Conservation (phyloP, 2,888 invertebrate genomes). For the Dusona sp. region DNA sequence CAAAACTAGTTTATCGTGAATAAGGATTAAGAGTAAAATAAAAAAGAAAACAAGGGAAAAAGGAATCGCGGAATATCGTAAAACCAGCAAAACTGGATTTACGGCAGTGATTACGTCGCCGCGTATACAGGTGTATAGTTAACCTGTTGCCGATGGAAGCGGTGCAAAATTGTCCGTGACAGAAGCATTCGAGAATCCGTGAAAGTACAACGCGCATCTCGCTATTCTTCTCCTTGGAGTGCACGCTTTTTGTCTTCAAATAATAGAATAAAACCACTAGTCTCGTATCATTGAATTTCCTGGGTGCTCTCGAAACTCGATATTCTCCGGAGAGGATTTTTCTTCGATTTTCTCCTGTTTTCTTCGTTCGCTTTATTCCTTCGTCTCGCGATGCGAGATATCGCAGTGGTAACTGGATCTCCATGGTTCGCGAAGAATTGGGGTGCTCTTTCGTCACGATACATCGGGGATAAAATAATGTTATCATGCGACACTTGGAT, state of each 20-base stretch:
- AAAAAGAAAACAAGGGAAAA: background rate
- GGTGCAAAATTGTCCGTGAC: slow-evolving; percentile 26
- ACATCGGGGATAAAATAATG: slow-evolving; percentile 45
- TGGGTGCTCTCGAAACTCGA: slow-evolving; percentile 2
- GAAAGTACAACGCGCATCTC: slow-evolving; percentile 34
- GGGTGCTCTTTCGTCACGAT: slow-evolving; percentile 11
- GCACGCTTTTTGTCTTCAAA: background rate
- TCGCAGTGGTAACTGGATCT: background rate
- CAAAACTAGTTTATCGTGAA: slow-evolving; percentile 1
- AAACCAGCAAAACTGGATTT: slow-evolving; percentile 58
- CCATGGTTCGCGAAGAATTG: slow-evolving; percentile 15
- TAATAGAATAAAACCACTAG: background rate
- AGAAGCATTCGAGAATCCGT: slow-evolving; percentile 45
- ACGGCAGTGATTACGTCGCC: slow-evolving; percentile 41
- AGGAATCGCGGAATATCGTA: slow-evolving; percentile 33
- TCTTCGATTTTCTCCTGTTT: background rate
- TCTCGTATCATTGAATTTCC: background rate
- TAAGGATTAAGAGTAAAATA: background rate
- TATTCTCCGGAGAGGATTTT: background rate
- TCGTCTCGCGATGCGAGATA: slow-evolving; percentile 26
- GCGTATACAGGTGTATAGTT: slow-evolving; percentile 15
- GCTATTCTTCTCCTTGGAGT: background rate
- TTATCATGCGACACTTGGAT: slow-evolving; percentile 17
- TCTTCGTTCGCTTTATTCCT: background rate
- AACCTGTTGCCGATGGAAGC: slow-evolving; percentile 1